phyloP scores from a whole-genome alignment of 2,113 vertebrate species.

The Gobius niger region DNA sequence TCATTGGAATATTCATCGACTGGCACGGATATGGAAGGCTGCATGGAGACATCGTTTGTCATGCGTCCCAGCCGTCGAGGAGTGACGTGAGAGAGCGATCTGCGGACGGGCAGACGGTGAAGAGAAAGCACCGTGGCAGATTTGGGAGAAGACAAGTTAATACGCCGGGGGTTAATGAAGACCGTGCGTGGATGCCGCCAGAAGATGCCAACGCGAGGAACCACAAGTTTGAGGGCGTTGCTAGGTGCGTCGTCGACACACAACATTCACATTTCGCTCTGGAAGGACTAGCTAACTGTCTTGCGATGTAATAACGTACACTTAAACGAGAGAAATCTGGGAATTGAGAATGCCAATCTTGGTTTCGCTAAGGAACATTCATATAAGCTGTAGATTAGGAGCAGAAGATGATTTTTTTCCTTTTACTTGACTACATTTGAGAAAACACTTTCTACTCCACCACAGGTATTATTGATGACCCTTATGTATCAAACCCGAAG shows the following conservation, averaged over 20 bases:
- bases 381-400: too few relatives aligned
- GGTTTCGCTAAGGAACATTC: too few relatives aligned
- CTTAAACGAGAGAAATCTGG: too few relatives aligned
- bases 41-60: constrained; percentile 60
- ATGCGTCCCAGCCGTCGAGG: constrained; percentile 49
- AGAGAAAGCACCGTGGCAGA: constrained; percentile 58
- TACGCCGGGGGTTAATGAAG: constrained; percentile 66
- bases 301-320: constrained; percentile 39
- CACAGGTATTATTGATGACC: too few relatives aligned
- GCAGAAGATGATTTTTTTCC: too few relatives aligned
- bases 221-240: constrained; percentile 11
- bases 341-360: too few relatives aligned
- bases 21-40: constrained; percentile 10
- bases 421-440: too few relatives aligned
- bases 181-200: constrained; percentile 49
- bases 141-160: constrained; percentile 42
- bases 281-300: constrained; percentile 40
- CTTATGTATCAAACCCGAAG: too few relatives aligned
- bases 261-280: background rate
- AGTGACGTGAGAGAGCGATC: constrained; percentile 46
- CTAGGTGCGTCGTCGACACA: too few relatives aligned
- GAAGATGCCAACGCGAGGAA: constrained; percentile 26
- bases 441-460: too few relatives aligned
- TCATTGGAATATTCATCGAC: background rate
- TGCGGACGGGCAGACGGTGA: constrained; percentile 34